Base-by-base conservation (phyloP, 2,888 invertebrate species). In the Morpho achilles region DNA sequence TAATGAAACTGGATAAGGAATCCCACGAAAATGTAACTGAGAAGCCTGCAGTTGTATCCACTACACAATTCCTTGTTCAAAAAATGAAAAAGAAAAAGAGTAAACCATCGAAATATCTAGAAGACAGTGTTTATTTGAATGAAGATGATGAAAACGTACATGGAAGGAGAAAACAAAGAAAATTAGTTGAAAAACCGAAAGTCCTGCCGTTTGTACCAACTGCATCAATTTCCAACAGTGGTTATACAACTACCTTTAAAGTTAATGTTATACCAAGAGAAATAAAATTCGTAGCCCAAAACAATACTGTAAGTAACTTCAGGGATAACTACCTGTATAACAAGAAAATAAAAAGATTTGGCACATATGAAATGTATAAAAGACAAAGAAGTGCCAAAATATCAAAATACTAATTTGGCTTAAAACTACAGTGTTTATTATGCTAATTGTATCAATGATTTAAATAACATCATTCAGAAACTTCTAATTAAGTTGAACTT, bases 201-300 rank as follows among this genome's bases (percentile, higher is more conserved):
- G 83, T 85, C 44, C 66, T 87, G 50, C 90, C 89, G 5, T 84
- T 83, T 57, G 68, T 80, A 58, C 88, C 90, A 3, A 85, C 87
- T 6, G 85, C 78, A 3, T 72, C 80, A 23, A 84, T 80, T 5
- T 89, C 89, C 7, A 77, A 68, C 47, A 75, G 69, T 54, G 91
- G 91, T 2, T 89, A 79, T 61, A 91, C 91, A 32, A 84, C 87
- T 53, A 78, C 77, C 53, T 91, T 91, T 64, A 80, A 75, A 76
- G 80, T 91, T 2, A 84, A 83, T 57, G 67, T 85, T 2, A 64
- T 87, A 58, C 78, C 86, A 7, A 70, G 75, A 57, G 75, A 83
- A 65, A 74, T 78, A 2, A 70, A 83, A 61, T 85, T 87, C 70
- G 75, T 82, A 10, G 87, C 84, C 5, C 80, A 83, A 68, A 67